Evolutionary conservation across 1,140 invertebrate genomes (phyloP), one percentile per base, ranked within the genome.

Genomic region (Drosophila jambulina): DNA sequence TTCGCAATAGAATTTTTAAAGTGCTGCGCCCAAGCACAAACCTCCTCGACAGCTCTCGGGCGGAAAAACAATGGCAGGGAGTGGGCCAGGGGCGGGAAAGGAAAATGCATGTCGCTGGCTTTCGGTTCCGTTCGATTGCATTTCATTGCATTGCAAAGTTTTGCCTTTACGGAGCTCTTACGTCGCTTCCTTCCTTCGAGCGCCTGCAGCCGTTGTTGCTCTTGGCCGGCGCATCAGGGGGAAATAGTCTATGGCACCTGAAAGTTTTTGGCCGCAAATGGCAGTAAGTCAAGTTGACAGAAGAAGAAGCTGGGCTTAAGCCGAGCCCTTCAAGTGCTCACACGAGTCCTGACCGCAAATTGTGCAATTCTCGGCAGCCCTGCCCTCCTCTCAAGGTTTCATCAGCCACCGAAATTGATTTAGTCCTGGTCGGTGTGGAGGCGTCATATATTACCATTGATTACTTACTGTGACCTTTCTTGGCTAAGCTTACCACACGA

Each of bases 101-200:
- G 58, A 29, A 76, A 45, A 43, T 42, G 43, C 32, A 63, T 61
- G 42, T 61, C 23, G 62, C 38, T 76, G 61, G 62, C 48, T 85
- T 74, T 84, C 67, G 74, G 80, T 87, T 88, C 77, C 84, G 72
- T 78, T 84, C 62, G 77, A 87, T 87, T 88, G 84, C 85, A 84
- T 60, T 80, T 75, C 68, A 75, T 67, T 83, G 68, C 67, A 76
- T 45, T 71, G 76, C 75, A 78, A 78, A 71, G 58, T 78, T 78
- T 77, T 64, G 36, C 40, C 65, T 38, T 78, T 78, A 53, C 67
- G 36, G 69, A 59, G 67, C 69, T 72, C 69, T 72, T 72, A 71
- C 69, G 42, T 40, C 17, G 67, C 69, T 46, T 49, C 53, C 77
- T 38, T 67, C 64, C 61, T 29, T 58, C 25, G 23, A 45, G 38